These are phyloP conservation scores for Pogonomyrmex californicus DNA, from an alignment of 1,140 invertebrate species.

Conservation along the genomic window DNA sequence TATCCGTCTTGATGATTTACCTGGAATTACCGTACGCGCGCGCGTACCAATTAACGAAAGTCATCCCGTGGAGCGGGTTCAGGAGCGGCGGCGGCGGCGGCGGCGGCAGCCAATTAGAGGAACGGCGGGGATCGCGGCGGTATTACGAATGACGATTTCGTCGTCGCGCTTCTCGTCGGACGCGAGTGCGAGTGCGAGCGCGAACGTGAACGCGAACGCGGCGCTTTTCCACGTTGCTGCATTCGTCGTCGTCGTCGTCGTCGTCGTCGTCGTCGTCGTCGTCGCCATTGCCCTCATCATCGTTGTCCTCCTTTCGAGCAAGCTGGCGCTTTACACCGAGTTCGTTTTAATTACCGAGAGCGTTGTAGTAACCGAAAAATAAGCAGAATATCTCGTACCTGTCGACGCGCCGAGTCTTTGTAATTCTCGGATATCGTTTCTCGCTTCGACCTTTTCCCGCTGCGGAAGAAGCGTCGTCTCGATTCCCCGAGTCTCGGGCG, in stretches of 20 bases:
- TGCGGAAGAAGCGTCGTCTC: slow-evolving; percentile 17
- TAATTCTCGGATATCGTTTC: slow-evolving; percentile 16
- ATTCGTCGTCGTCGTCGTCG: neutral
- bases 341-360: slow-evolving; percentile 59
- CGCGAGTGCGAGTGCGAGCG: neutral
- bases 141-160: slow-evolving; percentile 2
- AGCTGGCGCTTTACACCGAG: slow-evolving; percentile 1
- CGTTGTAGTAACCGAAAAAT: slow-evolving; percentile 42
- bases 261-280: neutral
- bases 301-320: neutral
- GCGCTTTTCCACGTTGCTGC: slow-evolving; percentile 50
- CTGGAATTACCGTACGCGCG: slow-evolving; percentile 10
- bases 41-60: slow-evolving; percentile 62
- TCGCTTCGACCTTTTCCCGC: slow-evolving; percentile 16
- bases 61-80: slow-evolving; percentile 26
- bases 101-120: slow-evolving; percentile 50
- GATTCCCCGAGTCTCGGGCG: slow-evolving; percentile 24
- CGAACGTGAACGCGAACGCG: neutral
- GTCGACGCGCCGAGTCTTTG: slow-evolving; percentile 36
- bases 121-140: slow-evolving; percentile 18
- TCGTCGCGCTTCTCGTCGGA: slow-evolving; percentile 18
- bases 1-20: slow-evolving; percentile 58
- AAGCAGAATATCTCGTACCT: slow-evolving; percentile 22
- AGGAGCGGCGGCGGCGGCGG: neutral
- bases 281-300: neutral